phyloP scores from a whole-genome alignment of 2,113 vertebrate species.

The Lethenteron camtschaticum region DNA sequence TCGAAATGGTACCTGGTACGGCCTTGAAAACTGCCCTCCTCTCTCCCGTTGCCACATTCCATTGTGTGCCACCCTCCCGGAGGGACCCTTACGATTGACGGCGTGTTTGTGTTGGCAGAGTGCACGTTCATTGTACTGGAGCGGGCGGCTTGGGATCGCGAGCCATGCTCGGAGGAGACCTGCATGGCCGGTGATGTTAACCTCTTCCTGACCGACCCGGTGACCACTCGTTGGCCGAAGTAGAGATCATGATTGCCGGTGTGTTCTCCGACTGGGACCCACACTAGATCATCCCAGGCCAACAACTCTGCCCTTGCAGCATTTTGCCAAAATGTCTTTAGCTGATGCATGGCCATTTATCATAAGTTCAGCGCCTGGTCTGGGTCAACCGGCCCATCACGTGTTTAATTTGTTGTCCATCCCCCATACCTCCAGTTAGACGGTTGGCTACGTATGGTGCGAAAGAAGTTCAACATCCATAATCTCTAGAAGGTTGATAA shows the following conservation, averaged over 20 bases:
- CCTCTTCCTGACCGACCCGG: constrained; percentile 56
- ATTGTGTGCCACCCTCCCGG: too few species aligned
- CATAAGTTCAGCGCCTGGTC: not conserved
- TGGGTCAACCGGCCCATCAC: not conserved
- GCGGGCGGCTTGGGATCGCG: constrained; percentile 28
- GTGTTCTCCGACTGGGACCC: constrained; percentile 2
- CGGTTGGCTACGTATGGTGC: not conserved
- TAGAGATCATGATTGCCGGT: constrained; percentile 97
- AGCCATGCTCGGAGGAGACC: constrained; percentile 24
- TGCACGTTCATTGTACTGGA: constrained; percentile 90
- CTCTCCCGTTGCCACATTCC: too few species aligned
- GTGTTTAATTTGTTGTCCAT: not conserved
- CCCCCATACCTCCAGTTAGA: not conserved
- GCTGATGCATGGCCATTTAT: not conserved
- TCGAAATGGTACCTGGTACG: too few species aligned
- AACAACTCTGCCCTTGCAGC: not conserved
- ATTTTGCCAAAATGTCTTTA: not conserved
- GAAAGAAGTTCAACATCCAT: too few species aligned
- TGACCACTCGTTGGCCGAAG: constrained; percentile 46
- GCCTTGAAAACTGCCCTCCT: too few species aligned
- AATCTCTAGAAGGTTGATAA: too few species aligned
- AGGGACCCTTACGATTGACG: not conserved
- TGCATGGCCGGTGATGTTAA: constrained; percentile 93
- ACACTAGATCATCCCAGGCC: not conserved
- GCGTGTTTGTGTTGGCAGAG: constrained; percentile 25